Conservation (phyloP, 2,888 invertebrate species). For the Teleogryllus oceanicus region DNA sequence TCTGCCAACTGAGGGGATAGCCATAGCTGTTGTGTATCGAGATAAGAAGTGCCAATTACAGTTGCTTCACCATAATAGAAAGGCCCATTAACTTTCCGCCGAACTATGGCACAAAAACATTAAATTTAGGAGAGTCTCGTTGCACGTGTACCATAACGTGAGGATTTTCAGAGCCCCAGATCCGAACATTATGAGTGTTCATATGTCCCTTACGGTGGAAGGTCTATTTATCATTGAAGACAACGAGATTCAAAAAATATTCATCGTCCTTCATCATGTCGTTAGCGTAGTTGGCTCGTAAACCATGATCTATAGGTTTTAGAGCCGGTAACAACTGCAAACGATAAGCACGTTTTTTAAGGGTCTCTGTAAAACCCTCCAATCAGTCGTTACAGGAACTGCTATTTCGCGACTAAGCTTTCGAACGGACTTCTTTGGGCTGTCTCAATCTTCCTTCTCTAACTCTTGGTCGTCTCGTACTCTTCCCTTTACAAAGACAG, state of each 20-base stretch:
- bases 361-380: constrained; percentile 26
- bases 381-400: not conserved
- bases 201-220: not conserved
- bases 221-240: constrained; percentile 21
- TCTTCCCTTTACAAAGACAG: constrained; percentile 1
- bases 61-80: constrained; percentile 23
- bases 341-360: constrained; percentile 25
- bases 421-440: constrained; percentile 27
- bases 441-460: constrained; percentile 11
- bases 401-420: constrained; percentile 23
- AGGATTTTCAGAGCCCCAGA: constrained; percentile 23
- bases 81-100: constrained; percentile 29
- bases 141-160: constrained; percentile 23
- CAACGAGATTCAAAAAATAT: not conserved
- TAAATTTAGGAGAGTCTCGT: constrained; percentile 5
- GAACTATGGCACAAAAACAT: not conserved
- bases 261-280: constrained; percentile 19
- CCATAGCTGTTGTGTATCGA: constrained; percentile 21
- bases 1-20: constrained; percentile 21
- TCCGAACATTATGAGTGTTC: constrained; percentile 27
- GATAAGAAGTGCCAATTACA: constrained; percentile 5
- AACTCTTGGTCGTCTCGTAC: constrained; percentile 22
- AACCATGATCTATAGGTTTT: not conserved
- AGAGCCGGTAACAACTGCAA: constrained; percentile 24
- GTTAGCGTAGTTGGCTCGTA: not conserved